Percentiles rank a stretch among this genome's conserved stretches.
These are phyloP conservation scores for Tapirus terrestris DNA, from an alignment of 2,113 vertebrate species.

Conservation along the genomic window DNA sequence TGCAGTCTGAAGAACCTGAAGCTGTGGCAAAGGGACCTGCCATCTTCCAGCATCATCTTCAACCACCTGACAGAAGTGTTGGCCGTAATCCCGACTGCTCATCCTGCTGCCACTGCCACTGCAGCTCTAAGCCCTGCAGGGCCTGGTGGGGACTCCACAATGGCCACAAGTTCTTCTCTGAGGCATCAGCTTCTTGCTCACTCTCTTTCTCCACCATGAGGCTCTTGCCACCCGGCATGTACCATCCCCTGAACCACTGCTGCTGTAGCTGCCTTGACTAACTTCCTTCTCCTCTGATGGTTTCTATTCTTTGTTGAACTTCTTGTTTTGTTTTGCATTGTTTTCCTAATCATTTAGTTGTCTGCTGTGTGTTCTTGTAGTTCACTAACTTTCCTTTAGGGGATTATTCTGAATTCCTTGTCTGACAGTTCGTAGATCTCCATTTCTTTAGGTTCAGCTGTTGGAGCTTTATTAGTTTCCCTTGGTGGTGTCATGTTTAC, in stretches of 20 bases:
- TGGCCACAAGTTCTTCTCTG: no score
- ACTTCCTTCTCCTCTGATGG: background rate
- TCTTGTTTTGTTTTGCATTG: background rate
- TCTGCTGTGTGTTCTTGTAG: background rate
- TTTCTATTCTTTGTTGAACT: background rate
- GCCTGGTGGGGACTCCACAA: no score
- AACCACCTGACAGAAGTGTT: conserved; percentile 88
- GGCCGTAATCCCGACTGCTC: no score
- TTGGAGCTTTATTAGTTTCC: background rate
- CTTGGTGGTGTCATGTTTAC: background rate
- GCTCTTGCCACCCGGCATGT: no score
- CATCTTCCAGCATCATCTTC: conserved; percentile 94
- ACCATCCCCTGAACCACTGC: no score
- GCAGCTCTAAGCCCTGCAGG: no score
- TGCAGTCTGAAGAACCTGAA: conserved; percentile 94
- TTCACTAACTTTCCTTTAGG: background rate
- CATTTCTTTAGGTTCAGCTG: background rate
- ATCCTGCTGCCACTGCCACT: no score
- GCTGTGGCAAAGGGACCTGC: conserved; percentile 95
- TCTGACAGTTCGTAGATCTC: background rate
- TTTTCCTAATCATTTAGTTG: background rate
- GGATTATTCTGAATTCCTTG: background rate
- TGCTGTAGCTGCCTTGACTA: no score
- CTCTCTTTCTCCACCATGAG: no score
- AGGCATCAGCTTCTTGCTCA: no score